Evolutionary conservation across 1,140 invertebrate genomes (phyloP).

Genomic region (Elymnias hypermnestra): DNA sequence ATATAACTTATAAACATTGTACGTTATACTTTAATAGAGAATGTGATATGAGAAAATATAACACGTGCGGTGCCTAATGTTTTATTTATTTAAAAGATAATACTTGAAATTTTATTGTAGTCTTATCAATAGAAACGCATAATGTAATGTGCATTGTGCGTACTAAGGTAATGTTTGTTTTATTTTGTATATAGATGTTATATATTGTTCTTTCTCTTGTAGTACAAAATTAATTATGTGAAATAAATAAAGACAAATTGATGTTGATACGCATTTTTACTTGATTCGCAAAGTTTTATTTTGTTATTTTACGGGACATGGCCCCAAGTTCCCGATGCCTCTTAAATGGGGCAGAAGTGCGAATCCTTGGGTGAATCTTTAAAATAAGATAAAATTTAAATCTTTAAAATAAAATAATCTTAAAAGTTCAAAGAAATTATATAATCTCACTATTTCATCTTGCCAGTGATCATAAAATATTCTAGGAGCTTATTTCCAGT

Average conservation of each 20-base stretch:
- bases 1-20: conserved; percentile 34
- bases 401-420: too few species aligned
- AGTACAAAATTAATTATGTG: conserved; percentile 69
- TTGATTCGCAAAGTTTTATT: too few species aligned
- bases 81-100: conserved; percentile 54
- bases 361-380: too few species aligned
- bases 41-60: conserved; percentile 62
- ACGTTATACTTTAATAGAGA: conserved; percentile 31
- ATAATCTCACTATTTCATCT: too few species aligned
- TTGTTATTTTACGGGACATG: too few species aligned
- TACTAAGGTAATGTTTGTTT: conserved; percentile 43
- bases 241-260: conserved; percentile 72
- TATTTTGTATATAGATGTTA: conserved; percentile 60
- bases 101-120: conserved; percentile 43
- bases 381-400: too few species aligned
- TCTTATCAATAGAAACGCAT: conserved; percentile 44
- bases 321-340: too few species aligned
- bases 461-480: too few species aligned
- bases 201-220: conserved; percentile 63
- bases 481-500: too few species aligned
- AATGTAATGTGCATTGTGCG: conserved; percentile 29
- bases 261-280: conserved; percentile 36
- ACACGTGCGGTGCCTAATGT: conserved; percentile 68
- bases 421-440: too few species aligned
- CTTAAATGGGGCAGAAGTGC: too few species aligned